Evolutionary conservation across 1,140 invertebrate species (phyloP).

Genomic region (Trialeurodes vaporariorum): DNA sequence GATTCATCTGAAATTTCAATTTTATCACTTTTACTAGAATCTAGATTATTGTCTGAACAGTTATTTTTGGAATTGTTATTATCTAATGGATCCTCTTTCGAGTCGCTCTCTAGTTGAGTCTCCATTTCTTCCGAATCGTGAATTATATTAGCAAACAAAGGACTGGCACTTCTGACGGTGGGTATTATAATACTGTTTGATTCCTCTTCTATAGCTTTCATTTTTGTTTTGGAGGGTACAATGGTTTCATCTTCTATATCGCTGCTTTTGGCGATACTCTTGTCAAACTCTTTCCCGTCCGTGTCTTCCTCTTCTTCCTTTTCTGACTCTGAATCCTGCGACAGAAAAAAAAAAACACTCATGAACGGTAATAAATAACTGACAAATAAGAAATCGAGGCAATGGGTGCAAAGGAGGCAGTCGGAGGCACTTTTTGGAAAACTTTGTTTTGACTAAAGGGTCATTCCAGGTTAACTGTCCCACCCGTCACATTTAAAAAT

Average conservation of each 20-base stretch:
- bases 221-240: not conserved
- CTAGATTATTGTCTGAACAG: not conserved
- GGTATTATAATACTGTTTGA: not conserved
- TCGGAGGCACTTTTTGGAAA: no score
- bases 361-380: no score
- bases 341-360: no score
- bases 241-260: not conserved
- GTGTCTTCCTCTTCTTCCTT: not conserved
- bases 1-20: not conserved
- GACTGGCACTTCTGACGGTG: not conserved
- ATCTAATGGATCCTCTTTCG: not conserved
- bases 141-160: not conserved
- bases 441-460: no score
- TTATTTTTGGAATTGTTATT: not conserved
- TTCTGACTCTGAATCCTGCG: constrained; percentile 4
- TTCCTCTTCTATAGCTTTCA: not conserved
- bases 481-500: no score
- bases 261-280: not conserved
- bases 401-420: no score
- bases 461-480: no score
- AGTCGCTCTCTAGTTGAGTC: not conserved
- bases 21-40: not conserved
- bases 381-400: no score
- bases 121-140: not conserved
- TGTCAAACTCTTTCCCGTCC: constrained; percentile 1